Conservation (phyloP, 2,888 invertebrate genomes). For the Microctonus hyperodae region DNA sequence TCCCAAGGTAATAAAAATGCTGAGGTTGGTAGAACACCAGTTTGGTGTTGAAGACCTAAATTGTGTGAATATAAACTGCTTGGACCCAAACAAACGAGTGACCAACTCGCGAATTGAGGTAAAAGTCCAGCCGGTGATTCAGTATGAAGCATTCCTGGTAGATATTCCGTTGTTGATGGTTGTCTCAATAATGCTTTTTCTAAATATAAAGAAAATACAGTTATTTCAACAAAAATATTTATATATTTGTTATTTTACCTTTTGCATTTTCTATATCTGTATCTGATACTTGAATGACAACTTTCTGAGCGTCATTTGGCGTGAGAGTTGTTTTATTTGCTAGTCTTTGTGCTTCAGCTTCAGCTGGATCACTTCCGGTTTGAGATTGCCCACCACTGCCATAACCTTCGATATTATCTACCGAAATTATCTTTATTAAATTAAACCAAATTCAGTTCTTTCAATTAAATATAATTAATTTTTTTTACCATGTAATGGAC, state of each 20-base stretch:
- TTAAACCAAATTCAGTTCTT: not conserved
- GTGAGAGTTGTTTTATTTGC: conserved; percentile 56
- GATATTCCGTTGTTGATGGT: conserved; percentile 87
- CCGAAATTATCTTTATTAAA: conserved; percentile 24
- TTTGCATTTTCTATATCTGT: conserved; percentile 59
- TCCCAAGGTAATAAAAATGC: conserved; percentile 96
- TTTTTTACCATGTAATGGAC: conserved; percentile 53
- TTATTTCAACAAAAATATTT: not conserved
- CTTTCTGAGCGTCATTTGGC: conserved; percentile 60
- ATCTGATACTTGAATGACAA: conserved; percentile 63
- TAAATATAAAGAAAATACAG: conserved; percentile 41
- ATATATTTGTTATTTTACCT: conserved; percentile 48
- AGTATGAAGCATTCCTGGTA: conserved; percentile 89
- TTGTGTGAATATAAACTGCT: conserved; percentile 91
- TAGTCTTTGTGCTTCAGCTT: conserved; percentile 51
- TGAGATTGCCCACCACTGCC: conserved; percentile 58
- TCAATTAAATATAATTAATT: not conserved
- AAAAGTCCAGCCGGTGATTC: conserved; percentile 78
- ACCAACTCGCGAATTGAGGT: conserved; percentile 91
- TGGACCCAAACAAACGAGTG: conserved; percentile 87
- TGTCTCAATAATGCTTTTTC: conserved; percentile 71
- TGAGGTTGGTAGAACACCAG: conserved; percentile 88
- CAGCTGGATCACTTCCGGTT: conserved; percentile 50
- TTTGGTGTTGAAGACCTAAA: conserved; percentile 86
- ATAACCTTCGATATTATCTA: conserved; percentile 57